Percentiles rank a stretch among this genome's conserved stretches.
Conservation (phyloP, 2,888 invertebrate species). For the Scelioninae gen. 2 region DNA sequence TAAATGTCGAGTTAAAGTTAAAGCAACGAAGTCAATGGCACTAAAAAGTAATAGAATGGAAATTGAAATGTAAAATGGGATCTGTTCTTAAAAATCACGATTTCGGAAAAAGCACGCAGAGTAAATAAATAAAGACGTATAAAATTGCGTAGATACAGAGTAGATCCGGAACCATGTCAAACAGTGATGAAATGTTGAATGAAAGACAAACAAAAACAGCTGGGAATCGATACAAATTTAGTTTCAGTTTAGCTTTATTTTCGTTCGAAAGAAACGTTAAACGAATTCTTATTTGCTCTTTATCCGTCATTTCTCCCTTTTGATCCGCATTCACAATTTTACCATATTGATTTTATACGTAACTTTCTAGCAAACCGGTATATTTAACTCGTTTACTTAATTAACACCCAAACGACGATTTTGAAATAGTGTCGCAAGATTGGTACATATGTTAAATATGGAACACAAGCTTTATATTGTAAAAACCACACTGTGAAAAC, state of each 20-base stretch:
- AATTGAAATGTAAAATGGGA: not conserved
- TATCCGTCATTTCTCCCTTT: slow-evolving; percentile 15
- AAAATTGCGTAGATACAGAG: slow-evolving; percentile 29
- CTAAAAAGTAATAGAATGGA: too few relatives aligned
- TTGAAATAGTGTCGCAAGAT: too few relatives aligned
- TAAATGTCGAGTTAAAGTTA: not conserved
- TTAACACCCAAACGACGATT: too few relatives aligned
- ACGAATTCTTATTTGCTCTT: slow-evolving; percentile 31
- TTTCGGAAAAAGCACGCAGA: not conserved
- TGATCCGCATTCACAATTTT: slow-evolving; percentile 4
- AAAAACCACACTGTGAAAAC: too few relatives aligned
- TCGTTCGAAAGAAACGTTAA: slow-evolving; percentile 24
- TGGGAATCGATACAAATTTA: slow-evolving; percentile 38
- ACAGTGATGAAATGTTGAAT: slow-evolving; percentile 37
- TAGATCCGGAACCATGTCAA: slow-evolving; percentile 9
- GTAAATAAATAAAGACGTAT: slow-evolving; percentile 9
- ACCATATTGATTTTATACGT: slow-evolving; percentile 21
- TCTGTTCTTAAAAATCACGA: not conserved
- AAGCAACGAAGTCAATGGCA: too few relatives aligned
- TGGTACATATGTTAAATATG: too few relatives aligned
- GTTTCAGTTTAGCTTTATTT: slow-evolving; percentile 37
- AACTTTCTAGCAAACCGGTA: slow-evolving; percentile 11
- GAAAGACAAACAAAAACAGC: slow-evolving; percentile 40
- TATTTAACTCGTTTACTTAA: slow-evolving; percentile 22
- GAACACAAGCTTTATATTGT: too few relatives aligned